Evolutionary conservation across 2,113 vertebrate species (phyloP).

Genomic region (Siniperca knerii): DNA sequence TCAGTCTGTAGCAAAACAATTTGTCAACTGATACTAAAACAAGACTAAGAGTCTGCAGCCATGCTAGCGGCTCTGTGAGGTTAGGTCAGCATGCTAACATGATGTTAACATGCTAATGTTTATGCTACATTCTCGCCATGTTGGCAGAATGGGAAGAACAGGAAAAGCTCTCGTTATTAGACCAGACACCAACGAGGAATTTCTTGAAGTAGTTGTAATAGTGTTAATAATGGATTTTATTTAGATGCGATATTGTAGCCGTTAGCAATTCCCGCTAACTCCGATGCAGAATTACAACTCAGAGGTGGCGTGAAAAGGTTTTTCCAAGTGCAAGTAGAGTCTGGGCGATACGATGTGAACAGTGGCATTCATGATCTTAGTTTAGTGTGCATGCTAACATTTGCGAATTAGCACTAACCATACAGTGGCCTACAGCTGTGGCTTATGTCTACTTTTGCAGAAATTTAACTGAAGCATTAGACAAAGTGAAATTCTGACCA

Average conservation of each 20-base stretch:
- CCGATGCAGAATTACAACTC: background rate
- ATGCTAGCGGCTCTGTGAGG: background rate
- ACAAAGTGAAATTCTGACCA: background rate
- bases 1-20: background rate
- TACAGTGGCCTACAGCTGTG: background rate
- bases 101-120: too few species aligned
- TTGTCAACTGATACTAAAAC: background rate
- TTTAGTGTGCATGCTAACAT: background rate
- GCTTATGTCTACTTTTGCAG: background rate
- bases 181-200: too few species aligned
- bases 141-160: too few species aligned
- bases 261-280: background rate
- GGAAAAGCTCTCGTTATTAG: too few species aligned
- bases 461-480: background rate
- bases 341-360: background rate
- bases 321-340: too few species aligned
- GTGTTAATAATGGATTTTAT: too few species aligned
- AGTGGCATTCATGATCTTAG: background rate
- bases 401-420: background rate
- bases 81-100: background rate
- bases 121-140: too few species aligned
- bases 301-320: background rate
- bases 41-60: background rate
- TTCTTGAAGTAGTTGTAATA: too few species aligned
- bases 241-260: background rate